Evolutionary conservation across 2,797 vertebrate species (phyloP).

Genomic region (Delichon dasypus): DNA sequence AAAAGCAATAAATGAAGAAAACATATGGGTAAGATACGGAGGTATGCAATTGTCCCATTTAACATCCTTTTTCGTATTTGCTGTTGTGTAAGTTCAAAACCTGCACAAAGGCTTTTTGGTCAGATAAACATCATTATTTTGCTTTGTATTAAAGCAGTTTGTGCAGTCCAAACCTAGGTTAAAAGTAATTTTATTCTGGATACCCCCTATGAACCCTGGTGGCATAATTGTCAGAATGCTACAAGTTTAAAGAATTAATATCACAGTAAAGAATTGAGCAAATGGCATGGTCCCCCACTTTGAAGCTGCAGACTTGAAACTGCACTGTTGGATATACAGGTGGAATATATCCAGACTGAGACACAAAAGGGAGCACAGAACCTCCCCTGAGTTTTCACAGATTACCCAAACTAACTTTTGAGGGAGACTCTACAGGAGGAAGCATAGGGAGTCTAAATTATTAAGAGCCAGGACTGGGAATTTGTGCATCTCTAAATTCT

Average conservation of each 20-base stretch:
- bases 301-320: background rate
- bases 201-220: background rate
- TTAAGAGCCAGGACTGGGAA: background rate
- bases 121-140: background rate
- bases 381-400: background rate
- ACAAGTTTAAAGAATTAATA: background rate
- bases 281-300: fast-evolving
- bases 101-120: background rate
- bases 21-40: background rate
- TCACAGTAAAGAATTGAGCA: fast-evolving
- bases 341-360: background rate
- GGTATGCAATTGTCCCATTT: background rate
- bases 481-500: background rate
- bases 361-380: background rate
- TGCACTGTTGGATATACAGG: fast-evolving
- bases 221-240: background rate
- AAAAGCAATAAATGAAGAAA: background rate
- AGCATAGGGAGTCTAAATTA: background rate
- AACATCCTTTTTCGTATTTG: background rate
- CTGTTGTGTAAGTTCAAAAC: background rate
- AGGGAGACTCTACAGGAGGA: background rate
- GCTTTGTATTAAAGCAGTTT: background rate
- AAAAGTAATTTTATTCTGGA: background rate
- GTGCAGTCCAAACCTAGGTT: background rate
- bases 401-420: background rate